Base-by-base conservation (phyloP, 2,888 invertebrate species). In the Dilophus febrilis region DNA sequence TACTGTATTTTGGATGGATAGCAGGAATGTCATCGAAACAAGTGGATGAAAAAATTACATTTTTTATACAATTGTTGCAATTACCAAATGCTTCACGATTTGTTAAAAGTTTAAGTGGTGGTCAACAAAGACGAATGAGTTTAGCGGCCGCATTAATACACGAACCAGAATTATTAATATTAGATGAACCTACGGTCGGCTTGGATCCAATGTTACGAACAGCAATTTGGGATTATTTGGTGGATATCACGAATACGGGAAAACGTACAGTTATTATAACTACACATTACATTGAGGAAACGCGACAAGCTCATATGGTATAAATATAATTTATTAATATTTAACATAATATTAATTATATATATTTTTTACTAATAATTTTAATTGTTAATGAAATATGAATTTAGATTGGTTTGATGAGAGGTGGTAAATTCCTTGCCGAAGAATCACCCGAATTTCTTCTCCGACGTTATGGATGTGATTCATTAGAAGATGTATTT, bases 131-230 rank as follows among this genome's bases (percentile, higher is more conserved):
- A 40, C 70, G 92, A 45, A 83, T 90, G 3, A 91, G 91, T 0
- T 71, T 92, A 48, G 86, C 90, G 0, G 83, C 86, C 1, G 87
- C 91, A 0, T 64, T 92, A 26, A 67, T 92, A 32, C 87, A 91
- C 47, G 82, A 86, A 45, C 91, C 92, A 0, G 38, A 38, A 38
- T 17, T 92, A 26, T 62, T 92, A 43, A 91, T 92, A 51, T 65
- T 92, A 42, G 92, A 92, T 53, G 92, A 92, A 54, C 91, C 91
- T 0, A 92, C 91, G 0, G 91, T 90, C 13, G 92, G 91, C 28
- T 84, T 92, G 2, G 91, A 92, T 64, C 91, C 91, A 2, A 72
- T 91, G 28, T 64, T 92, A 11, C 66, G 87, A 44, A 81, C 86
- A 57, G 80, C 76, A 50, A 86, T 86, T 49, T 86, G 86, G 86